Conservation (phyloP, 92 coral and sea anemone genomes). For the Epizoanthus rinbou region DNA sequence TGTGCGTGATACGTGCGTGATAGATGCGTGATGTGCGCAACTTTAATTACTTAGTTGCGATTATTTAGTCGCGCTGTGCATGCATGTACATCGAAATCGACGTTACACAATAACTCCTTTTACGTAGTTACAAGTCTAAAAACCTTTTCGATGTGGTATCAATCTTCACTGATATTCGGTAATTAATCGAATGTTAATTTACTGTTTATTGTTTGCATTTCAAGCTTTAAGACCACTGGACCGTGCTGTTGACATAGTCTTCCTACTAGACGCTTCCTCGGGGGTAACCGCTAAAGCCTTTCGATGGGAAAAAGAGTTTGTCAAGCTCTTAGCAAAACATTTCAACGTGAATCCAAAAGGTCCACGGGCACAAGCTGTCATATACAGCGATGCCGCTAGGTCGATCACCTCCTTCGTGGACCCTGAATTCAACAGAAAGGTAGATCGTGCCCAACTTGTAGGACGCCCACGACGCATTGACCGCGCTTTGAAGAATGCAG, state of each 20-base stretch:
- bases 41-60: too few relatives aligned
- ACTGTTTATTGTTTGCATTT: not conserved
- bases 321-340: conserved; percentile 60
- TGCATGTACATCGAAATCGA: too few relatives aligned
- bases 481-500: conserved; percentile 18
- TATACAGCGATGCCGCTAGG: conserved; percentile 31
- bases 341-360: conserved; percentile 51
- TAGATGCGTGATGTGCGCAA: too few relatives aligned
- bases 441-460: not conserved
- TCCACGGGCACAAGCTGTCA: conserved; percentile 30
- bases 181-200: not conserved
- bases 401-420: conserved; percentile 13
- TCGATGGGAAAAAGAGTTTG: conserved; percentile 69
- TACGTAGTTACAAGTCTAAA: too few relatives aligned
- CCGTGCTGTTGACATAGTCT: conserved; percentile 59
- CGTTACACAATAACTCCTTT: too few relatives aligned
- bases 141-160: too few relatives aligned
- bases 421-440: conserved; percentile 27
- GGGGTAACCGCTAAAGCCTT: conserved; percentile 57
- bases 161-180: too few relatives aligned
- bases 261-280: conserved; percentile 83
- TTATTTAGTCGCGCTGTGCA: too few relatives aligned
- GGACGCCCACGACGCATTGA: conserved; percentile 28
- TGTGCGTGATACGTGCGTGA: too few relatives aligned
- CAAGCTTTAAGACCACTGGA: conserved; percentile 30